Conservation (phyloP, 2,113 vertebrate species). For the Pomatostomus ruficeps region DNA sequence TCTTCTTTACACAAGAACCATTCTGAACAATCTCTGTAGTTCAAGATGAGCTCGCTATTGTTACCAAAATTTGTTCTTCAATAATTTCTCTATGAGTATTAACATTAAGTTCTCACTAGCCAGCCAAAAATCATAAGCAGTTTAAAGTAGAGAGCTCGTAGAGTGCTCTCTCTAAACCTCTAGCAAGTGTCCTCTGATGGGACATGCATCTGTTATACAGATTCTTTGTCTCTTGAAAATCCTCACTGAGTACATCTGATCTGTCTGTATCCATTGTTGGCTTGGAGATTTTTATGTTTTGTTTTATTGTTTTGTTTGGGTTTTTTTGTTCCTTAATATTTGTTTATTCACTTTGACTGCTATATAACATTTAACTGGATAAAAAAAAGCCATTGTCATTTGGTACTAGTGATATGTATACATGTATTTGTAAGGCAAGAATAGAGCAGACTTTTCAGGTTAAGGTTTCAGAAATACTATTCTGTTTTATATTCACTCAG, state of each 20-base stretch:
- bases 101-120: not conserved
- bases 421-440: no score
- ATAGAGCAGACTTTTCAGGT: not conserved
- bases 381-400: not conserved
- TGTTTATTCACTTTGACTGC: not conserved
- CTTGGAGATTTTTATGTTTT: not conserved
- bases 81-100: not conserved
- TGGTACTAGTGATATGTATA: no score
- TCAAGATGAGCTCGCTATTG: not conserved
- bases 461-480: not conserved
- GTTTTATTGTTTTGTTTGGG: rapidly evolving
- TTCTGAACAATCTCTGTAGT: not conserved
- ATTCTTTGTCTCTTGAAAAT: not conserved
- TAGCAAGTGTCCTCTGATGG: not conserved
- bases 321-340: not conserved
- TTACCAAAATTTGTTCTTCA: not conserved
- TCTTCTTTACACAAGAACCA: not conserved
- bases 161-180: not conserved
- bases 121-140: not conserved
- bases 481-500: not conserved
- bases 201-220: not conserved
- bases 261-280: not conserved
- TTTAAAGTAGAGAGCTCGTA: not conserved
- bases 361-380: not conserved
- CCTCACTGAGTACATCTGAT: not conserved